phyloP scores from a whole-genome alignment of 2,888 invertebrate species.

The Orchestes rusci region DNA sequence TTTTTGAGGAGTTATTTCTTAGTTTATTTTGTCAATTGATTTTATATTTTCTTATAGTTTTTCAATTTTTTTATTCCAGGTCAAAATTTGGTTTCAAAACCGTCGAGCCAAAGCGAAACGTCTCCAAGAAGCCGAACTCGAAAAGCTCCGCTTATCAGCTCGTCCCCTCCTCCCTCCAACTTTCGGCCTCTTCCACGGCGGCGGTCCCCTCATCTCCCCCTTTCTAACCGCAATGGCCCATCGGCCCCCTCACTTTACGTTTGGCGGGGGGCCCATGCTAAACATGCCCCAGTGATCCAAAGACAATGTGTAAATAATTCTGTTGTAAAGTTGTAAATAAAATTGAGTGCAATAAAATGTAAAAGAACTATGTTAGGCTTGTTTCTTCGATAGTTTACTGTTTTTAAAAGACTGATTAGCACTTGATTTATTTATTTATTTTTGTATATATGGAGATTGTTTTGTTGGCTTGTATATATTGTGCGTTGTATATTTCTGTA shows the following conservation, averaged over 20 bases:
- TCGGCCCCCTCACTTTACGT: constrained; percentile 52
- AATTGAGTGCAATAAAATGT: constrained; percentile 21
- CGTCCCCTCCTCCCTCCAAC: constrained; percentile 69
- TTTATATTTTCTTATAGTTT: too few relatives aligned
- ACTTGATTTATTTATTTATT: constrained; percentile 31
- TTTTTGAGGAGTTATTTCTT: too few relatives aligned
- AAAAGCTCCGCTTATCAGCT: constrained; percentile 81
- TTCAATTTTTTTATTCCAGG: too few relatives aligned
- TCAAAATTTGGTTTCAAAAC: constrained; percentile 69
- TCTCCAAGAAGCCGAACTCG: constrained; percentile 91
- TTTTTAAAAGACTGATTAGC: constrained; percentile 40
- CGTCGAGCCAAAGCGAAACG: constrained; percentile 93
- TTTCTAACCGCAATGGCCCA: constrained; percentile 60
- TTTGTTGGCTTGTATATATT: constrained; percentile 32
- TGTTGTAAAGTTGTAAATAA: constrained; percentile 6
- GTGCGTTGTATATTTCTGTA: constrained; percentile 34
- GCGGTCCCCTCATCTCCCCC: constrained; percentile 50
- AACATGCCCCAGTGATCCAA: constrained; percentile 50
- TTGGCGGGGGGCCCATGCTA: constrained; percentile 52
- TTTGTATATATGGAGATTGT: constrained; percentile 33
- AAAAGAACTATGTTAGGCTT: too few relatives aligned
- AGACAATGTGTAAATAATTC: background rate
- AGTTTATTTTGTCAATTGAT: too few relatives aligned
- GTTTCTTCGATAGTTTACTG: too few relatives aligned
- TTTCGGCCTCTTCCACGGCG: constrained; percentile 59